Conservation (phyloP, 2,888 invertebrate species). For the Cephus pygmeus region DNA sequence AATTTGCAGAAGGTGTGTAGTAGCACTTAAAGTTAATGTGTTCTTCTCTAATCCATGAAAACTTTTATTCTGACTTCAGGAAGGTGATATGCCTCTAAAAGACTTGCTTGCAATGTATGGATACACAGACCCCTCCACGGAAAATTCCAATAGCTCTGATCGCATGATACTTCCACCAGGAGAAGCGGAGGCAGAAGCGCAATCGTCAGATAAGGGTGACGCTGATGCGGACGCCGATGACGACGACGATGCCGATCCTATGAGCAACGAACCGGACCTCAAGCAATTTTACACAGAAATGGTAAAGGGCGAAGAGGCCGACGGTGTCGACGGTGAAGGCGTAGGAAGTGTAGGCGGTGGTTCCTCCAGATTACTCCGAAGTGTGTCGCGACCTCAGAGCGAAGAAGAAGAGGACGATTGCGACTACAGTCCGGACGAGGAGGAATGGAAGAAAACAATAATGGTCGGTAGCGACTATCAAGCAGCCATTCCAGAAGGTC, state of each 20-base stretch:
- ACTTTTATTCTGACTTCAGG: slow-evolving; percentile 65
- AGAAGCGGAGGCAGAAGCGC: slow-evolving; percentile 39
- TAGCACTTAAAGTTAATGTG: neutral
- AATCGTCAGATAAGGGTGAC: slow-evolving; percentile 47
- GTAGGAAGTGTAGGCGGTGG: slow-evolving; percentile 49
- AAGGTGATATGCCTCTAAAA: slow-evolving; percentile 96
- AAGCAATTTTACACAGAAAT: slow-evolving; percentile 63
- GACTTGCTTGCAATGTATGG: slow-evolving; percentile 92
- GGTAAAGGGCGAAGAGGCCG: slow-evolving; percentile 43
- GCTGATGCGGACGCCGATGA: slow-evolving; percentile 57
- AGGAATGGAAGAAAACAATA: slow-evolving; percentile 93
- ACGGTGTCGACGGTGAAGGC: slow-evolving; percentile 21
- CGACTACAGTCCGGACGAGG: slow-evolving; percentile 86
- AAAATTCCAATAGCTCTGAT: slow-evolving; percentile 60
- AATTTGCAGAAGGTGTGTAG: slow-evolving; percentile 80
- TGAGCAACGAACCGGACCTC: slow-evolving; percentile 52
- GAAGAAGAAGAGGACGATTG: slow-evolving; percentile 86
- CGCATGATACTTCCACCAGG: slow-evolving; percentile 53
- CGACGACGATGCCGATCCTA: slow-evolving; percentile 62
- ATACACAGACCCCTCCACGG: slow-evolving; percentile 68
- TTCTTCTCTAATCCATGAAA: neutral
- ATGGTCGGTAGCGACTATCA: slow-evolving; percentile 96
- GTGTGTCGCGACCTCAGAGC: slow-evolving; percentile 79
- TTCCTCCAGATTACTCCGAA: slow-evolving; percentile 59
- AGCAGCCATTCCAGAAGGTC: slow-evolving; percentile 91